Conservation (phyloP, 1,140 invertebrate species). For the Euwallacea similis region DNA sequence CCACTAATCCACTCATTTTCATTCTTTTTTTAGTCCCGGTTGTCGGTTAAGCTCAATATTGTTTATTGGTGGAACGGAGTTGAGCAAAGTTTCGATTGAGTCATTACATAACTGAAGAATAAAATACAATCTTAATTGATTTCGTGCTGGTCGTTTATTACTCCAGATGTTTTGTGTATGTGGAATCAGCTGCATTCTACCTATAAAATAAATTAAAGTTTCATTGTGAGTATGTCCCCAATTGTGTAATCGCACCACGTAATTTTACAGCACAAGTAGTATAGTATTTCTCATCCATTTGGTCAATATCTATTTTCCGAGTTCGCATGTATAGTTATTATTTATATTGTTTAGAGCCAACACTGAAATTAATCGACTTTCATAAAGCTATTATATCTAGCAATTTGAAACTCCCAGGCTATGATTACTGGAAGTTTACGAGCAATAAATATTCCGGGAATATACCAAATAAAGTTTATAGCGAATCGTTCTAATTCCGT, state of each 20-base stretch:
- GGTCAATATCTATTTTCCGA: neutral
- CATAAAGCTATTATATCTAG: conserved; percentile 22
- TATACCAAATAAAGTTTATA: conserved; percentile 25
- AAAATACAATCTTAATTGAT: too few relatives aligned
- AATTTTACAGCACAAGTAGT: too few relatives aligned
- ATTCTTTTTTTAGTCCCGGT: too few relatives aligned
- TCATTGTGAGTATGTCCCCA: neutral
- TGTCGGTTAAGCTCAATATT: too few relatives aligned
- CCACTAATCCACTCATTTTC: too few relatives aligned
- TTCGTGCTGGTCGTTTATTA: too few relatives aligned
- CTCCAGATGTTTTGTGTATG: too few relatives aligned
- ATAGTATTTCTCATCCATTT: too few relatives aligned
- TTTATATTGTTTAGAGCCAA: conserved; percentile 19
- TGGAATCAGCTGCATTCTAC: neutral
- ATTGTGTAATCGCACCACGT: neutral
- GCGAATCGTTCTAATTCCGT: conserved; percentile 4
- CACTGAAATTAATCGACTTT: conserved; percentile 25
- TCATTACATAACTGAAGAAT: too few relatives aligned
- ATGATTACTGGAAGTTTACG: conserved; percentile 23
- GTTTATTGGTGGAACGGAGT: too few relatives aligned
- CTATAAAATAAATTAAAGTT: neutral
- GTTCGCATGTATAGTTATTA: conserved; percentile 13
- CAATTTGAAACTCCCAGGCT: conserved; percentile 11
- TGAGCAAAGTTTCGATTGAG: too few relatives aligned
- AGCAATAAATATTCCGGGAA: conserved; percentile 14